Evolutionary conservation across 2,113 vertebrate genomes (phyloP), one percentile per base, ranked within the genome.

Genomic region (Gobius niger): DNA sequence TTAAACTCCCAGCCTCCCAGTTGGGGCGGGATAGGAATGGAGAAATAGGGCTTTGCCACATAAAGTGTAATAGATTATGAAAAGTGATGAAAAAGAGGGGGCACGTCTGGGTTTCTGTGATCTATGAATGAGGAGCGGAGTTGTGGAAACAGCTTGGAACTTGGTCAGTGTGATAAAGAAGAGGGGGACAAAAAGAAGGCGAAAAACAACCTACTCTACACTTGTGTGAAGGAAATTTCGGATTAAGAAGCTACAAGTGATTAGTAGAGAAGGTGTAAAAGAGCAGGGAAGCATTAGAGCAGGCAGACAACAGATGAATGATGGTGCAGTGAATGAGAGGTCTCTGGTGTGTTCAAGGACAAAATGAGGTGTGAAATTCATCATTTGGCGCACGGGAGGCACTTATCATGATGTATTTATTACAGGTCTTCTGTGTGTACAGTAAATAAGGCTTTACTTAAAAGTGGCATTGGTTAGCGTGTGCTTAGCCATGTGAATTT

Each of bases 101-200:
- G 77, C 52, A 57, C 61, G 67, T 72, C 14, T 65, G 63, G 72
- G 65, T 59, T 61, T 68, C 63, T 24, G 53, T 78, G 46, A 85
- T 74, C 19, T 65, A 78, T 77, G 47, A 68, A 61, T 16, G 47
- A 50, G 41, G 73, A 67, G 47, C 41, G 44, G 13, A 65, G 62
- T 63, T 81, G 65, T 68, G 40, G 40, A 34, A n/a, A 67, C 1
- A 1, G 59, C 44, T 57, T 1, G 1, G 1, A 65, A 42, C 62
- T 41, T 59, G 44, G 49, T 41, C 11, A 7, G 18, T 63, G n/a
- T 65, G 14, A 44, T 74, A 70, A 57, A 54, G 19, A 12, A 34
- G 19, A 56, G 34, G 13, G 12, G 7, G 34, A 63, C 18, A 76
- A 11, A 16, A 40, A 52, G 19, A 41, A 0, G 56, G 52, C 63